phyloP scores from a whole-genome alignment of 2,888 invertebrate genomes.

The Coelinius sp. region DNA sequence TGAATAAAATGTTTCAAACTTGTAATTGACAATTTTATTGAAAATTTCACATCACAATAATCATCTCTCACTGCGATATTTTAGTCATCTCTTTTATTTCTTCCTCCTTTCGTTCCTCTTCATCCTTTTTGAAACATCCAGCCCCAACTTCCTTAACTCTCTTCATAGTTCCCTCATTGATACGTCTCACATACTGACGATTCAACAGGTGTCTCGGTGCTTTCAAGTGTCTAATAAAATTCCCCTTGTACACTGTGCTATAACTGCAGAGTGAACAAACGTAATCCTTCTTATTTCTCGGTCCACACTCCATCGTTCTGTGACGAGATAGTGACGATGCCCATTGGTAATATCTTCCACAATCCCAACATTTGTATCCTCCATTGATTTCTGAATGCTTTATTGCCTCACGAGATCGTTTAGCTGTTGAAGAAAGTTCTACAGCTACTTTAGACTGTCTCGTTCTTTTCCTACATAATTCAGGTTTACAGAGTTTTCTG shows the following conservation, averaged over 20 bases:
- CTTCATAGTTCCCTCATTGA: neutral
- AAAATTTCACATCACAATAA: too few species aligned
- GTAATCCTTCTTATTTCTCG: slow-evolving; percentile 43
- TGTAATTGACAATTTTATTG: too few species aligned
- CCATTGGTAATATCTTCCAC: slow-evolving; percentile 46
- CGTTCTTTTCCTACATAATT: neutral
- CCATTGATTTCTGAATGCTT: slow-evolving; percentile 42
- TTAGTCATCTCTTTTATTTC: too few species aligned
- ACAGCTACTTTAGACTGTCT: neutral
- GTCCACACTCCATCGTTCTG: slow-evolving; percentile 45
- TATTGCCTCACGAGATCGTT: slow-evolving; percentile 40
- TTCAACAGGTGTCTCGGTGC: slow-evolving; percentile 44
- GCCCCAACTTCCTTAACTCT: neutral
- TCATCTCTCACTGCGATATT: too few species aligned
- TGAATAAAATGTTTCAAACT: too few species aligned
- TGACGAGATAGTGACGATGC: slow-evolving; percentile 49
- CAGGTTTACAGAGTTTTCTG: slow-evolving; percentile 29
- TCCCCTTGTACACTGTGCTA: slow-evolving; percentile 43
- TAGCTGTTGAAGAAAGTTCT: slow-evolving; percentile 9
- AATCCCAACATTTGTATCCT: slow-evolving; percentile 45
- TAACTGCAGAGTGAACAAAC: slow-evolving; percentile 45
- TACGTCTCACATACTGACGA: slow-evolving; percentile 15
- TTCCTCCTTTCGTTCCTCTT: slow-evolving; percentile 20
- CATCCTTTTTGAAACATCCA: too few species aligned
- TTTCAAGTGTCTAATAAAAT: slow-evolving; percentile 46